Base-by-base conservation (phyloP, 1,140 invertebrate genomes). In the Zeugodacus cucurbitae region DNA sequence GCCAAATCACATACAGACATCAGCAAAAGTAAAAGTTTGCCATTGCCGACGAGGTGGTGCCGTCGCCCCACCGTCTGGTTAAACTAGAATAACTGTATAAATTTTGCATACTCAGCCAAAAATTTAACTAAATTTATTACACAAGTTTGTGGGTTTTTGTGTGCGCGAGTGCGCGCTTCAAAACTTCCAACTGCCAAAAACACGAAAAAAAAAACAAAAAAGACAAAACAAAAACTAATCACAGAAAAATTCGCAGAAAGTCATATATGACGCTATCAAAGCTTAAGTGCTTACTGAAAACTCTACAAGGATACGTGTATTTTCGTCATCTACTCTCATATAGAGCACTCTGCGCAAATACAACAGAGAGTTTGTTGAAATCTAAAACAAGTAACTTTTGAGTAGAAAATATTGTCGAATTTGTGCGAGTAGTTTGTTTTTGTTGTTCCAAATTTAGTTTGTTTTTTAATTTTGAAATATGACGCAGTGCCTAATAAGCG, bases 281-380 rank as follows among this genome's bases (percentile, higher is more conserved):
- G 74, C 74, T 82, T 82, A 82, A 82, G 74, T 82, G 74, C 74
- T 48, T 41, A 82, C 74, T 82, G 44, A 54, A 82, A 70, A 48
- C 17, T 8, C 37, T 78, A 78, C 37, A 78, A 78, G 70, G 70
- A 37, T 78, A 44, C 37, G 17, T 74, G 70, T 14, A 48, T 48
- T 48, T 48, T 17, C 48, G 48, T 3, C 48, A 14, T 17, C n/a
- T n/a, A n/a, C 62, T 10, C n/a, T 29, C 34, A 82, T 48, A 26
- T 11, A 82, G 10, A n/a, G n/a, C 22, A 22, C 58, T 1, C 6
- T n/a, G 7, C 17, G 34, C 34, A n/a, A 62, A 37, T 41, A 74
- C n/a, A 62, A 62, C 1, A 62, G 26, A 62, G 10, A 62, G 58
- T 62, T 0, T 34, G 22, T 37, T 10, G 3, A 82, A 48, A 82